These are phyloP conservation scores for Octodon degus DNA, from an alignment of 2,113 vertebrate species.

Conservation along the genomic window DNA sequence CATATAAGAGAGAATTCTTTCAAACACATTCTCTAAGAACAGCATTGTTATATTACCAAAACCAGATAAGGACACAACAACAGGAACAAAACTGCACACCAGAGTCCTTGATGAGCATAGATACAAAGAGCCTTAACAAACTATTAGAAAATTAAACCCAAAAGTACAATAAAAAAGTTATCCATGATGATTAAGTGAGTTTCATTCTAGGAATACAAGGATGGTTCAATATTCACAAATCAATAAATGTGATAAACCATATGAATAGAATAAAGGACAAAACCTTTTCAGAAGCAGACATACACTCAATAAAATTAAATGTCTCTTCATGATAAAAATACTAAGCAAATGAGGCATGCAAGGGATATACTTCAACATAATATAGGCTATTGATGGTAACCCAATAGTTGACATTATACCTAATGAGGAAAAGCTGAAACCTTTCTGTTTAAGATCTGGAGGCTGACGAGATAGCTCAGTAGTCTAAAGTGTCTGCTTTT, in stretches of 20 bases:
- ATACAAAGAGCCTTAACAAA: neutral
- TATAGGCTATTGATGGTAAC: neutral
- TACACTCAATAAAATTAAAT: neutral
- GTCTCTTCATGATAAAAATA: neutral
- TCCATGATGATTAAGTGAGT: neutral
- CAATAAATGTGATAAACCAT: neutral
- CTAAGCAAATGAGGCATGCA: neutral
- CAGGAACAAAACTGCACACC: neutral
- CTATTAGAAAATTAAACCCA: neutral
- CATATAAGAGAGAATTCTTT: neutral
- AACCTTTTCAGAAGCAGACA: neutral
- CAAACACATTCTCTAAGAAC: neutral
- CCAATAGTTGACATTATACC: neutral
- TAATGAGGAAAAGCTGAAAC: neutral
- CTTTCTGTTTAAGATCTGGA: neutral
- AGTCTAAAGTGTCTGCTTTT: no score
- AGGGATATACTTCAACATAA: neutral
- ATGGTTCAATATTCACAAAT: neutral
- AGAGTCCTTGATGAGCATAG: neutral
- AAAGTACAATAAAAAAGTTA: neutral
- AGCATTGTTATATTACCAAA: neutral
- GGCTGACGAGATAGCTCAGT: no score
- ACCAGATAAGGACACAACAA: neutral
- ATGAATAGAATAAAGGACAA: neutral
- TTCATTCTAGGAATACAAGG: neutral